phyloP scores from a whole-genome alignment of 2,113 vertebrate species.

The Synchiropus splendidus region DNA sequence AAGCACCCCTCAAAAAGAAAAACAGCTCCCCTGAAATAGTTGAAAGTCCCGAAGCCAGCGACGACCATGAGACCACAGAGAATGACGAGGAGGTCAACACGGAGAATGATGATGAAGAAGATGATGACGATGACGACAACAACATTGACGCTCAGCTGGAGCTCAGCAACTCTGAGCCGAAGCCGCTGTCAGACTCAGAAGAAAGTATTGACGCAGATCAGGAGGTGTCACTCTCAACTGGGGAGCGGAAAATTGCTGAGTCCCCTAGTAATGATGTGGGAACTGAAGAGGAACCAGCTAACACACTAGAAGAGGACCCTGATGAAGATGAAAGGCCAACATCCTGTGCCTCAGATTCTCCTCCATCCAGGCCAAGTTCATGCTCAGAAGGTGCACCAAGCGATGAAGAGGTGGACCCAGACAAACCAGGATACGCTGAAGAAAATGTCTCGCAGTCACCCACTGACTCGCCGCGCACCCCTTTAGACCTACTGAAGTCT shows the following conservation, averaged over 20 bases:
- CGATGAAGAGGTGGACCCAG: constrained; percentile 10
- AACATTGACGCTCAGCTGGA: constrained; percentile 25
- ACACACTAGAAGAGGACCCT: constrained; percentile 17
- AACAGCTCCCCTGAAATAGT: constrained; percentile 53
- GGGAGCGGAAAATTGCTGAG: constrained; percentile 6
- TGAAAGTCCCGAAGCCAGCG: constrained; percentile 55
- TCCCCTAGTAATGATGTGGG: constrained; percentile 9
- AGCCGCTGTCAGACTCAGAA: constrained; percentile 20
- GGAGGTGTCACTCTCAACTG: constrained; percentile 11
- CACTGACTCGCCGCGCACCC: constrained; percentile 6
- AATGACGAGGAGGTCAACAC: constrained; percentile 3
- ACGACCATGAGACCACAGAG: constrained; percentile 41
- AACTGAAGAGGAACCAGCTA: constrained; percentile 11
- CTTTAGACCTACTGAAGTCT: constrained; percentile 23
- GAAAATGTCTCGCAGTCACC: constrained; percentile 14
- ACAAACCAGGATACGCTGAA: constrained; percentile 16
- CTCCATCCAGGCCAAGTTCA: constrained; percentile 26
- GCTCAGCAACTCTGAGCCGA: constrained; percentile 12
- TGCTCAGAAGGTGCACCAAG: constrained; percentile 7
- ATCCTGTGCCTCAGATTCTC: constrained; percentile 10
- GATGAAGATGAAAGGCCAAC: constrained; percentile 4
- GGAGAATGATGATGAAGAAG: constrained; percentile 12
- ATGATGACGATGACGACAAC: constrained; percentile 17
- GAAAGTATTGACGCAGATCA: constrained; percentile 18
- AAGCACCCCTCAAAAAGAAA: constrained; percentile 63